Conservation (phyloP, 1,140 invertebrate genomes). For the Gryon sp. region DNA sequence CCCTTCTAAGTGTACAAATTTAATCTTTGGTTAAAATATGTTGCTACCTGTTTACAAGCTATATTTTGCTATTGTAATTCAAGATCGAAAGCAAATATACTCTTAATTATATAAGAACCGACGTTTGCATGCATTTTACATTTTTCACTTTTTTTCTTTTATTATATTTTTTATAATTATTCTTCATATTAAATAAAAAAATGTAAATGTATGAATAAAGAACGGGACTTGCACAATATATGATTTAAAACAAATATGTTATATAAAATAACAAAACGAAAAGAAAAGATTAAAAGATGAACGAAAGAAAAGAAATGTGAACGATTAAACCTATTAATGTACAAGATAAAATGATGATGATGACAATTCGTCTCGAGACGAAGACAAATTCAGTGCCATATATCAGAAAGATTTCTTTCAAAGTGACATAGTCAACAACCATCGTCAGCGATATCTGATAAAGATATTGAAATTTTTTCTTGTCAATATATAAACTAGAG, state of each 20-base stretch:
- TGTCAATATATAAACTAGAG: slow-evolving; percentile 16
- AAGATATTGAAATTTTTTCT: slow-evolving; percentile 28
- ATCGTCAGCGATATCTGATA: not conserved
- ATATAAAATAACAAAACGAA: too few species aligned
- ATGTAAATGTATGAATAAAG: too few species aligned
- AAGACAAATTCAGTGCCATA: slow-evolving; percentile 11
- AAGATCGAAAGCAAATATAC: too few species aligned
- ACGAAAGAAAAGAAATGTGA: too few species aligned
- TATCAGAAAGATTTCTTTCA: not conserved
- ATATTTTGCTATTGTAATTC: slow-evolving; percentile 59
- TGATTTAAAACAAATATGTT: too few species aligned
- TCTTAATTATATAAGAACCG: too few species aligned
- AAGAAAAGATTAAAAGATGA: too few species aligned
- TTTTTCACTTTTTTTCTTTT: too few species aligned
- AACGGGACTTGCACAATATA: too few species aligned
- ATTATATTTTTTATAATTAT: too few species aligned
- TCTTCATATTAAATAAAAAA: too few species aligned
- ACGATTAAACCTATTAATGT: slow-evolving; percentile 70
- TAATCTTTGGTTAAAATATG: slow-evolving; percentile 62
- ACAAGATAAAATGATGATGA: slow-evolving; percentile 52
- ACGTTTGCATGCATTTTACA: too few species aligned
- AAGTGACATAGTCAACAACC: slow-evolving; percentile 10
- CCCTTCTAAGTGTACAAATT: slow-evolving; percentile 59
- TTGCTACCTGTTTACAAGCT: slow-evolving; percentile 48
- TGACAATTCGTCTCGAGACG: slow-evolving; percentile 29